Evolutionary conservation across 2,888 invertebrate species (phyloP), one percentile per base, ranked within the genome.

Genomic region (Seira ritae): DNA sequence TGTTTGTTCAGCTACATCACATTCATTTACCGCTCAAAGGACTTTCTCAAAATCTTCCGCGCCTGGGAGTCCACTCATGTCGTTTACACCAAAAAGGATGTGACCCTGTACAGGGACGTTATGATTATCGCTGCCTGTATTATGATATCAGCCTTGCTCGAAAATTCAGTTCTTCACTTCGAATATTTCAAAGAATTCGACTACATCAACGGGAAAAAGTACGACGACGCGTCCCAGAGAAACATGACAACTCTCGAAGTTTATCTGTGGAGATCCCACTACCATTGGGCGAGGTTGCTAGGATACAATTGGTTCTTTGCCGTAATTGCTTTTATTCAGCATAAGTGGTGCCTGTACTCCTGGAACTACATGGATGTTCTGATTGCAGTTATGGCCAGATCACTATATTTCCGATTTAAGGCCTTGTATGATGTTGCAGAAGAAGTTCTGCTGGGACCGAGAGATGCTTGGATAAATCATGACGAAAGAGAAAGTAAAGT

Each of bases 341-440:
- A 81, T 55, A 85, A 85, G 31, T 65, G 70, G 10, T 20, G 72
- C 19, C 37, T 81, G 3, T 84, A 84, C 50, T 68, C 85, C 0
- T 85, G 82, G 82, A 79, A 85, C 17, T 87, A 83, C 67, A 31
- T 76, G 1, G 87, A 87, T 37, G 75, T 85, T 24, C 42, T 81
- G 0, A 74, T 87, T 1, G 84, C 81, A 0, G 50, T 84, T 1
- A 69, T 87, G 46, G 82, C 84, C 0, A 42, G 84, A 17, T 73
- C 84, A 1, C 65, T 87, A 31, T 85, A 85, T 24, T 75, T 67
- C 17, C 78, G 81, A 67, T 87, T 87, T 62, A 75, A 85, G 37
- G 24, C 42, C n/a, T 17, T 85, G n/a, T 83, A 78, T 42, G 82
- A 83, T 50, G 12, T n/a, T 0, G 82, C 77, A 8, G 50, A 65